Base-by-base conservation (phyloP, 1,140 invertebrate genomes). In the Venustaconcha ellipsiformis region DNA sequence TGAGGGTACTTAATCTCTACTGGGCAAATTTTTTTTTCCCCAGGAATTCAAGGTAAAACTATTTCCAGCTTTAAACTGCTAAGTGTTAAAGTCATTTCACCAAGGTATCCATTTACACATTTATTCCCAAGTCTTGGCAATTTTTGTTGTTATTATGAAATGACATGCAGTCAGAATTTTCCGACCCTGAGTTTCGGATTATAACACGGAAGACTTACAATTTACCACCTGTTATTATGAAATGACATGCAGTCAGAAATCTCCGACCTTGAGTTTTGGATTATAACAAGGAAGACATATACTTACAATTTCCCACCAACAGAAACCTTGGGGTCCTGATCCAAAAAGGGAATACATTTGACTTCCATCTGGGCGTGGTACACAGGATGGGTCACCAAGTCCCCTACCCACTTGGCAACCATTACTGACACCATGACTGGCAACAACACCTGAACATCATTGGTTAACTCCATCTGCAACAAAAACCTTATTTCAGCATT, bases 381-480 rank as follows among this genome's bases (percentile, higher is more conserved):
- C 26, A 89, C 82, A n/a, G 89, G 87, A 80, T 90, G 90, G 12
- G 90, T 91, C 74, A 91, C 87, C 70, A 89, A 86, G 72, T 91
- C 90, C 3, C 90, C 90, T 14, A 90, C 85, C 86, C 89, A 91
- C 78, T 91, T 91, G 14, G 89, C 81, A 56, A 91, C 81, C 90
- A 91, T 90, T 8, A 91, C 88, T 37, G 89, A 84, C 48, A 89
- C 86, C 90, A 91, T 91, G 13, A 91, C 89, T 6, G 90, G 89
- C 17, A 91, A 79, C 48, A 90, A 83, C 70, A 90, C 87, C 81
- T 90, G 89, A 30, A 91, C 84, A 79, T 91, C 90, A 83, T 91
- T 91, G n/a, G 90, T 91, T 69, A 91, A 81, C 78, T 91, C 90
- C 83, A 91, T 89, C 89, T 90, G 79, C 14, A 80, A 78, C 57